Base-by-base conservation (phyloP, 2,797 vertebrate genomes). In the Anomalospiza imberbis region DNA sequence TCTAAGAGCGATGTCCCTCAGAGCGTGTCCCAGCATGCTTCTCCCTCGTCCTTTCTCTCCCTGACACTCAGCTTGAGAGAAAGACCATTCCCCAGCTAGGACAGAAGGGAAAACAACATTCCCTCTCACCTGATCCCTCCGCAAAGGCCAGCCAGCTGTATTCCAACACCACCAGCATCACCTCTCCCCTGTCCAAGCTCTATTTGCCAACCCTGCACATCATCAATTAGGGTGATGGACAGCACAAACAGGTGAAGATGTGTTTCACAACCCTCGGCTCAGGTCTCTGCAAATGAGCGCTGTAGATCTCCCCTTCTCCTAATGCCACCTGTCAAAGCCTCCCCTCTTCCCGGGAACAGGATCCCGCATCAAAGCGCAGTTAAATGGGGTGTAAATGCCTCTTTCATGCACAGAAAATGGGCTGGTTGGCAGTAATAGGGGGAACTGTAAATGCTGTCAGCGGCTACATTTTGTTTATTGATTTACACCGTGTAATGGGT, bases 271-370 rank as follows among this genome's bases (percentile, higher is more conserved):
- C 75, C 68, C 54, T 72, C 55, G 34, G 86, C 86, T 93, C 91
- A 8, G 86, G 91, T 88, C 82, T 77, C 87, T 88, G 66, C 87
- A 95, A 96, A 97, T 29, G 79, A 95, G 55, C 0, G 28, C 76
- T 47, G 87, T 90, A 96, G 66, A 96, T 94, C 95, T 95, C 92
- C 63, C 55, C 85, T 89, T 95, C 79, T 75, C 89, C 91, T 95
- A 95, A 92, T 79, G 66, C 87, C 89, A 93, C 93, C 89, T 89
- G 94, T 94, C 95, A 96, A 94, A 94, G 73, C 89, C 79, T 92
- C 76, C 58, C 21, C 85, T 92, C 87, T 88, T 73, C 54, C 74
- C 1, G 0, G 54, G 87, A 95, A 81, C 66, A 71, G 82, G 87
- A 96, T 95, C 94, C 95, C 25, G 38, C 93, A 89, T 91, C 94